phyloP scores from a whole-genome alignment of 1,140 invertebrate genomes.

The Drosophila cardini region DNA sequence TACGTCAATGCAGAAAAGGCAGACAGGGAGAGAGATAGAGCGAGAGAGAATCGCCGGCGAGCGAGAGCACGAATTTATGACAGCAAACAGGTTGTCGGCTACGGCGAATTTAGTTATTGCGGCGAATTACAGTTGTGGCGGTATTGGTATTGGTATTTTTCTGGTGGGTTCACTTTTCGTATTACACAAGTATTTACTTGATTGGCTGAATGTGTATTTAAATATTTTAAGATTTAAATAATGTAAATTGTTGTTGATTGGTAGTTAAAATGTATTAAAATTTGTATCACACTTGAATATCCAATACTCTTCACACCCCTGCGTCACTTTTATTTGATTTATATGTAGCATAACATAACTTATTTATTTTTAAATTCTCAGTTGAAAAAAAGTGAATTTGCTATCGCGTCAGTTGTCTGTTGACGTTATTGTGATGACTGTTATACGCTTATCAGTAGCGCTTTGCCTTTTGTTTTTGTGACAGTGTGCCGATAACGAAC shows the following conservation, averaged over 20 bases:
- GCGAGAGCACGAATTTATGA: slow-evolving; percentile 52
- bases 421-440: slow-evolving; percentile 37
- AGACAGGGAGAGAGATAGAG: slow-evolving; percentile 13
- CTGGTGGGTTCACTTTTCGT: slow-evolving; percentile 48
- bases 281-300: slow-evolving; percentile 58
- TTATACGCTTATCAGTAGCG: slow-evolving; percentile 55
- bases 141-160: slow-evolving; percentile 31
- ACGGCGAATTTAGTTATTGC: slow-evolving; percentile 50
- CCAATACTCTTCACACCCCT: slow-evolving; percentile 42
- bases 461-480: slow-evolving; percentile 40
- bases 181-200: slow-evolving; percentile 18
- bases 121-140: slow-evolving; percentile 35
- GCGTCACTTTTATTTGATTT: slow-evolving; percentile 38
- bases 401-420: slow-evolving; percentile 32
- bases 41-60: slow-evolving; percentile 55
- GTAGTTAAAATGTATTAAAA: slow-evolving; percentile 24
- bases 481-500: slow-evolving; percentile 42
- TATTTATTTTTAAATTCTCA: slow-evolving; percentile 22
- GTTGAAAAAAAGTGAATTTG: not conserved
- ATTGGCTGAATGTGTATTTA: slow-evolving; percentile 9
- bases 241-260: slow-evolving; percentile 17
- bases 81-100: slow-evolving; percentile 75
- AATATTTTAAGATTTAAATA: slow-evolving; percentile 21
- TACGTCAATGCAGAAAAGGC: slow-evolving; percentile 59
- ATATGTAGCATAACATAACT: slow-evolving; percentile 66